These are phyloP conservation scores for Vultur gryphus DNA, from an alignment of 2,797 vertebrate species.

Conservation along the genomic window DNA sequence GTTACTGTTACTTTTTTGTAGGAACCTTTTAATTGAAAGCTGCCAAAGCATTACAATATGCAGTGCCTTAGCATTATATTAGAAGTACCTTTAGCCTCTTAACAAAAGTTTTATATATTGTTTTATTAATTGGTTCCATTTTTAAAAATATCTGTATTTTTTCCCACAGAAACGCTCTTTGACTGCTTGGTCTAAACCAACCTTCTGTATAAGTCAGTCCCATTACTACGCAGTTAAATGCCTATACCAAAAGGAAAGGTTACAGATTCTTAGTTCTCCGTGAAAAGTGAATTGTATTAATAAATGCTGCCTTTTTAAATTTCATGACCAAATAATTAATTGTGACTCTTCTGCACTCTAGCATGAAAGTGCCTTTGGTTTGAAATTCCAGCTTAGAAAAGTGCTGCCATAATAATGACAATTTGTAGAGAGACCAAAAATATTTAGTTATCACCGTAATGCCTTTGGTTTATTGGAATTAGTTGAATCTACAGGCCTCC, in stretches of 20 bases:
- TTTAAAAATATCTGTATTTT: constrained; percentile 29
- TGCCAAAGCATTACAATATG: constrained; percentile 96
- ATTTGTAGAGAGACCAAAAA: constrained; percentile 95
- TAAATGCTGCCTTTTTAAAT: constrained; percentile 80
- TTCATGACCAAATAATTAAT: constrained; percentile 83
- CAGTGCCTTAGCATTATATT: constrained; percentile 93
- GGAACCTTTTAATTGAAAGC: constrained; percentile 87
- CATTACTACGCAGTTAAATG: constrained; percentile 43
- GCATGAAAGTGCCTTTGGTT: constrained; percentile 99
- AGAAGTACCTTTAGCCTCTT: constrained; percentile 74
- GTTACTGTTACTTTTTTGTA: constrained; percentile 82
- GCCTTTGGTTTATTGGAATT: constrained; percentile 91
- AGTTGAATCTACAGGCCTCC: constrained; percentile 76
- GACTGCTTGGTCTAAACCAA: constrained; percentile 59
- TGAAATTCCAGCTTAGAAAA: constrained; percentile 92
- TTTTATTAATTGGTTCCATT: constrained; percentile 67
- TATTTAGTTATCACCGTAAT: constrained; percentile 94
- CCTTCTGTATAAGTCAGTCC: constrained; percentile 51
- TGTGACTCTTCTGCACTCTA: constrained; percentile 87
- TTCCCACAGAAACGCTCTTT: constrained; percentile 44
- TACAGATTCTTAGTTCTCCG: constrained; percentile 63
- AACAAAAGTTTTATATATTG: constrained; percentile 42
- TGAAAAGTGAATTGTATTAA: constrained; percentile 74
- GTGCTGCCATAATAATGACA: constrained; percentile 81
- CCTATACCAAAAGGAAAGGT: constrained; percentile 76